Percentiles rank a stretch among this genome's conserved stretches.
These are phyloP conservation scores for Gallinago solitaria DNA, from an alignment of 2,797 vertebrate genomes.

Conservation along the genomic window DNA sequence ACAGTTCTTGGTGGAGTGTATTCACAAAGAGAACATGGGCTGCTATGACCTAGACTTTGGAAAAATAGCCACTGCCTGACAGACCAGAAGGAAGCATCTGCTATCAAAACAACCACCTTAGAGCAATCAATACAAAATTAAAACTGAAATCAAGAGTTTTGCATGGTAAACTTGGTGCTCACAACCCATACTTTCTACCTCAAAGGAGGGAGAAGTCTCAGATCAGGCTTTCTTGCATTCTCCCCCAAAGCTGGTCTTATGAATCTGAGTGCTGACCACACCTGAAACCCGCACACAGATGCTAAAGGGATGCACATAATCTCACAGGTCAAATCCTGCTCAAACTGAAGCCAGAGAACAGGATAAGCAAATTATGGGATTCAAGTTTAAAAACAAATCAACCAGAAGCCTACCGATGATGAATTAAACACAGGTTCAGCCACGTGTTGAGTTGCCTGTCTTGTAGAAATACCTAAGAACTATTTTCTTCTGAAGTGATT, in stretches of 20 bases:
- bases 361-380: background rate
- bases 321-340: background rate
- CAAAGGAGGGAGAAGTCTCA: background rate
- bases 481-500: background rate
- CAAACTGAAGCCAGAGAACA: background rate
- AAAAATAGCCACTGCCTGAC: background rate
- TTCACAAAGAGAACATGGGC: background rate
- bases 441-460: background rate
- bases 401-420: background rate
- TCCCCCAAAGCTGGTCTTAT: background rate
- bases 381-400: background rate
- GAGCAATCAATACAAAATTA: background rate
- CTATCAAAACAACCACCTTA: background rate
- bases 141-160: background rate
- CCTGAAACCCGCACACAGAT: background rate
- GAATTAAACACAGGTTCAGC: background rate
- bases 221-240: background rate
- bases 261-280: background rate
- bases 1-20: background rate
- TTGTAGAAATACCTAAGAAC: background rate
- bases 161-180: background rate
- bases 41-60: background rate
- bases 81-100: background rate
- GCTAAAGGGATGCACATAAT: background rate
- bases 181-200: rapidly evolving